These are phyloP conservation scores for Rhingia rostrata DNA, from an alignment of 2,888 invertebrate genomes.

Conservation along the genomic window DNA sequence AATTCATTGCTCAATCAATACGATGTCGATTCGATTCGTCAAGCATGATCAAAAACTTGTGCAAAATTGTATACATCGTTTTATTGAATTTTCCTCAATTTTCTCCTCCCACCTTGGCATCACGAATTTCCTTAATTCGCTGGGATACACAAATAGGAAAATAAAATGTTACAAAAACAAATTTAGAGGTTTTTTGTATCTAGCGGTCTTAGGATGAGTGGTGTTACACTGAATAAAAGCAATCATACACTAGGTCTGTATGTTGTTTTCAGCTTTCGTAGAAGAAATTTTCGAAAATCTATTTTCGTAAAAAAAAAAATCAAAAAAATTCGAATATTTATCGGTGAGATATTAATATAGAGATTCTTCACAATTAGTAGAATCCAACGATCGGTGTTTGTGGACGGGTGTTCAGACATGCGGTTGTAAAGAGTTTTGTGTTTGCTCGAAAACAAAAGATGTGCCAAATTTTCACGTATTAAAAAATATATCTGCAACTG, in stretches of 20 bases:
- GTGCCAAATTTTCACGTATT: constrained; percentile 48
- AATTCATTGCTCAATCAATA: constrained; percentile 30
- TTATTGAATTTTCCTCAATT: not conserved
- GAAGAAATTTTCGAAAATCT: constrained; percentile 67
- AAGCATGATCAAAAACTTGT: constrained; percentile 1
- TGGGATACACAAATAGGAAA: constrained; percentile 21
- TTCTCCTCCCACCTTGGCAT: constrained; percentile 3
- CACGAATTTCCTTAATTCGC: not conserved
- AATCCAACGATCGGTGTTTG: constrained; percentile 60
- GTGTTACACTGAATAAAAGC: constrained; percentile 42
- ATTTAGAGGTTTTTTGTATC: constrained; percentile 44
- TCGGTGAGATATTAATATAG: constrained; percentile 66
- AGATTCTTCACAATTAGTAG: constrained; percentile 55
- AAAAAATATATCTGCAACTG: constrained; percentile 20
- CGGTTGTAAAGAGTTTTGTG: constrained; percentile 19
- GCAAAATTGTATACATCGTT: constrained; percentile 1
- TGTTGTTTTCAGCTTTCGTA: constrained; percentile 46
- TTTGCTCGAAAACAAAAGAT: constrained; percentile 25
- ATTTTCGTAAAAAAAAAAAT: constrained; percentile 67
- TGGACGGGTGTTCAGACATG: constrained; percentile 46
- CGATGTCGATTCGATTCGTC: constrained; percentile 9
- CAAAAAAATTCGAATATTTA: constrained; percentile 67
- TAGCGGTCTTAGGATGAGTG: constrained; percentile 31
- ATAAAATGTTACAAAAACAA: constrained; percentile 29
- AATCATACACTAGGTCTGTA: constrained; percentile 34